Conservation (phyloP, 2,113 vertebrate species). For the Nyctereutes procyonoides region DNA sequence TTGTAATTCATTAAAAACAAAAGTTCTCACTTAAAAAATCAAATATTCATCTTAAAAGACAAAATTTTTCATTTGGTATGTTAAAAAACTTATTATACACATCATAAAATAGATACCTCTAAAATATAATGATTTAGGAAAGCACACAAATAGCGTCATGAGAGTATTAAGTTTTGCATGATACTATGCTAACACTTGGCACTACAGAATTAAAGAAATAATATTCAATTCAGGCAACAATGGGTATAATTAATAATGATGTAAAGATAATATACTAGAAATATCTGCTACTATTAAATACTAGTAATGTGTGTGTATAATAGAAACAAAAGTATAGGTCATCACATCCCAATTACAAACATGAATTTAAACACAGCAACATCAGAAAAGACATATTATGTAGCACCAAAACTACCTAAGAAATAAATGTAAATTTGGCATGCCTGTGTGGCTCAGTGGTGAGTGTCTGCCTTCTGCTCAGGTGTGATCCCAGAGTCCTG, state of each 20-base stretch:
- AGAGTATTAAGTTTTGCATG: background rate
- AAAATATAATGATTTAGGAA: background rate
- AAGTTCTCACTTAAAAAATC: slow-evolving; percentile 57
- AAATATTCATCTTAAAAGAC: background rate
- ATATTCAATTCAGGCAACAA: background rate
- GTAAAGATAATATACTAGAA: background rate
- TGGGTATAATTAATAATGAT: background rate
- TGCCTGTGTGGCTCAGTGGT: too few relatives aligned
- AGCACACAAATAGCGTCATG: background rate
- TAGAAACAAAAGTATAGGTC: background rate
- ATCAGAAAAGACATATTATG: background rate
- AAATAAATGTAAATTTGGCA: background rate
- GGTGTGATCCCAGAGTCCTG: too few relatives aligned
- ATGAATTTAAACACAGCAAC: background rate
- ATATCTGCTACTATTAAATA: background rate
- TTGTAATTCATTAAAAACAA: slow-evolving; percentile 76
- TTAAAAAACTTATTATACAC: background rate
- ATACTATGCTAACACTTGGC: background rate
- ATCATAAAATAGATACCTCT: background rate
- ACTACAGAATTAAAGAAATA: background rate
- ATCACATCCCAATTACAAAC: background rate
- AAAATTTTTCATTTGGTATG: background rate
- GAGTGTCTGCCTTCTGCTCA: too few relatives aligned
- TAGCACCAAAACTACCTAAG: background rate
- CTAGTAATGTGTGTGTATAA: background rate